Base-by-base conservation (phyloP, 2,113 vertebrate species). In the Callionymus lyra region DNA sequence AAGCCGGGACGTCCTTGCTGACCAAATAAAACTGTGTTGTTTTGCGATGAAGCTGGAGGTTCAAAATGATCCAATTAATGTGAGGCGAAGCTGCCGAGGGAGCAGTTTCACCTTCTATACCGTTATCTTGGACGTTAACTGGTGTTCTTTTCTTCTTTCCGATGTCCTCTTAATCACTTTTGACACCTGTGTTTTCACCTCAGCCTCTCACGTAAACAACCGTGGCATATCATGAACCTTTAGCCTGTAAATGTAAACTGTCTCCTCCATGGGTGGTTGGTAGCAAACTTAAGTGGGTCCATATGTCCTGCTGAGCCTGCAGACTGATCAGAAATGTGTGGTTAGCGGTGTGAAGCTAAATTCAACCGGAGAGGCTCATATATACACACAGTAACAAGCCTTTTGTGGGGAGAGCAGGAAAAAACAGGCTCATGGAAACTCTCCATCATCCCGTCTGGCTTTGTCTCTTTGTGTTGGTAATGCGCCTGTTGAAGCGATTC, bases 221-320 rank as follows among this genome's bases (percentile, higher is more conserved):
- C 32, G 38, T 18, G 1, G 41, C 39, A 1, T 41, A 45, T 58
- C 52, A 34, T 53, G 40, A 35, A 53, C 62, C 56, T 53, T 16
- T 47, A 45, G 54, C 40, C 27, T 19, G 50, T 74, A 63, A 68
- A 74, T 51, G 66, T 64, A 56, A 63, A 63, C 44, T 41, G 40
- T 13, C 31, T 40, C 53, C 37, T 18, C 51, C 13, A 42, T 27
- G 35, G 53, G 56, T 52, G 53, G 55, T 19, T 55, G 42, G 67
- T 31, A 38, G 49, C 38, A 44, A 44, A 50, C 50, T 45, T 79
- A 79, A 83, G 62, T 79, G 64, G 66, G 74, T 74, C 74, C 82
- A 84, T 55, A 74, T 84, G 82, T 71, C 67, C 44, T 19, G 31
- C 58, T 51, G 6, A 50, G 63, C 54, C 42, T 13, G 11, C 19